Evolutionary conservation across 2,113 vertebrate genomes (phyloP).

Genomic region (Gnathochromis pfefferi): DNA sequence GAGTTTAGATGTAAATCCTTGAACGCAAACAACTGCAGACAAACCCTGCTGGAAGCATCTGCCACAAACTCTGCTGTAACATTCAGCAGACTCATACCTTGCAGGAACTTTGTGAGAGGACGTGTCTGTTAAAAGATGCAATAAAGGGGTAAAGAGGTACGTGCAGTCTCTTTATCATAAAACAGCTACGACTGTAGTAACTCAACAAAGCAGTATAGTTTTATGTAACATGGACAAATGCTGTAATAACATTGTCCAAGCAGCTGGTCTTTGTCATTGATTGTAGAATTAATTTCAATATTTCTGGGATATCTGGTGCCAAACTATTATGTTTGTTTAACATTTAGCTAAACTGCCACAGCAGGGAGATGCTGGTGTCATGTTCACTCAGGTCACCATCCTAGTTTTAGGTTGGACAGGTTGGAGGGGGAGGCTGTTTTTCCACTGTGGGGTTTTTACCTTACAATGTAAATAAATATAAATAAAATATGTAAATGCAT

Average conservation of each 20-base stretch:
- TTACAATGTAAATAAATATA: neutral
- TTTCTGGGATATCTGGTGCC: neutral
- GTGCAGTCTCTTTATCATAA: neutral
- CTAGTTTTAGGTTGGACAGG: neutral
- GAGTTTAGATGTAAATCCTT: neutral
- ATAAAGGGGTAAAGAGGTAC: neutral
- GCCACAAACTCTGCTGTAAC: neutral
- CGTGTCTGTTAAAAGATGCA: neutral
- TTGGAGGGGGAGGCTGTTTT: neutral
- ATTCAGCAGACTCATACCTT: neutral
- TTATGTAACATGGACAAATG: neutral
- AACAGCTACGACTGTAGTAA: neutral
- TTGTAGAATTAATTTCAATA: neutral
- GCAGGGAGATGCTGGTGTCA: neutral
- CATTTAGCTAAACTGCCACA: neutral
- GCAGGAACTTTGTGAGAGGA: neutral
- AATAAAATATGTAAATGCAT: neutral
- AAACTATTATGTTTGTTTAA: neutral
- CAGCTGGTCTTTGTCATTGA: neutral
- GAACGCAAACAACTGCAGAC: neutral
- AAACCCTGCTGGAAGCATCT: neutral
- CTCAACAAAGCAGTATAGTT: neutral
- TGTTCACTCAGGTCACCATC: neutral
- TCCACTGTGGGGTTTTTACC: neutral
- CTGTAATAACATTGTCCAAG: neutral